Base-by-base conservation (phyloP, 2,113 vertebrate genomes). In the Amblyornis subalaris region DNA sequence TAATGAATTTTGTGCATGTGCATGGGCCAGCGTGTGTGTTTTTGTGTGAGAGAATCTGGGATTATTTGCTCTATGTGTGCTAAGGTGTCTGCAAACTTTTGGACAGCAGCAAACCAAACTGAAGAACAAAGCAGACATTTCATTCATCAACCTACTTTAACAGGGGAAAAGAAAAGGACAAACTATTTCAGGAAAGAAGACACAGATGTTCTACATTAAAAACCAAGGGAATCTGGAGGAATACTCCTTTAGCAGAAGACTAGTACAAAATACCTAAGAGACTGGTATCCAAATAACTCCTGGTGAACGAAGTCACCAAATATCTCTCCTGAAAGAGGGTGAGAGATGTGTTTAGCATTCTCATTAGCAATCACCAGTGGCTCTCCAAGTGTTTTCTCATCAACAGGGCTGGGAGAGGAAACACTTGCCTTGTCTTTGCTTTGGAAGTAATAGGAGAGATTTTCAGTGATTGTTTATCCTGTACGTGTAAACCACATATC, bases 181-280 rank as follows among this genome's bases (percentile, higher is more conserved):
- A 84, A 70, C 20, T 82, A 16, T 67, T 89, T 89, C 65, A 82
- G 57, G 70, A 92, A 92, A 93, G 48, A 93, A 89, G 70, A 82
- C 50, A 69, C 95, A 95, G 86, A 91, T 96, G 87, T 95, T 94
- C 70, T 75, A 26, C 42, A 76, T 95, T 94, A 91, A 91, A 90
- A 85, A 62, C 5, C 29, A 87, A 87, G 35, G 29, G 62, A 87
- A 69, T 0, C 87, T n/a, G 57, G 29, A 91, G 35, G 88, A 90
- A 60, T 74, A 81, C 45, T 74, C 20, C 25, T 94, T 89, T 61
- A 93, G 45, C 77, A 75, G 77, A 87, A 70, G 54, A 50, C 29
- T 31, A 47, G 36, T 87, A 90, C 77, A 89, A 92, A 92, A 90
- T 75, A 87, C n/a, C 3, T 72, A 61, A 48, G 20, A n/a, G 25